Evolutionary conservation across 2,113 vertebrate species (phyloP).

Genomic region (Pagrus major): DNA sequence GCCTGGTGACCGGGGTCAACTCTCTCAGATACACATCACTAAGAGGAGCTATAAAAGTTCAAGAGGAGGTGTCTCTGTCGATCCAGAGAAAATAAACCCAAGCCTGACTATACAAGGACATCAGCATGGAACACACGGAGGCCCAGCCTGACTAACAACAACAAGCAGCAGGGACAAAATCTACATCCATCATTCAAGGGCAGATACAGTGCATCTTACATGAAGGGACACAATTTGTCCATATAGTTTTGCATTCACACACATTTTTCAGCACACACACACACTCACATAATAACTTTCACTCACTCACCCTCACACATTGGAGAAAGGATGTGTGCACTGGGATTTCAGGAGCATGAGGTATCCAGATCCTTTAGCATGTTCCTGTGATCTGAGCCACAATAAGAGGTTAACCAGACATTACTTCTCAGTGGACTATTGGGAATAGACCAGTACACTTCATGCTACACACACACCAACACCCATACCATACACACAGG

Average conservation of each 20-base stretch:
- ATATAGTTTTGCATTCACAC: slow-evolving; percentile 45
- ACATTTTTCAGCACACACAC: slow-evolving; percentile 32
- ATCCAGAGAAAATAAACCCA: slow-evolving; percentile 83
- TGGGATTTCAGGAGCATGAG: slow-evolving; percentile 50
- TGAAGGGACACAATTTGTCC: slow-evolving; percentile 61
- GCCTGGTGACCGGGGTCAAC: slow-evolving; percentile 79
- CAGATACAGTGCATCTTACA: slow-evolving; percentile 68
- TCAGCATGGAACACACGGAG: slow-evolving; percentile 77
- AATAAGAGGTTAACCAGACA: slow-evolving; percentile 72
- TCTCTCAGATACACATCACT: slow-evolving; percentile 82
- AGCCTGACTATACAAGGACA: slow-evolving; percentile 81
- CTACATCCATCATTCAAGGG: slow-evolving; percentile 78
- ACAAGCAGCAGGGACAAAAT: slow-evolving; percentile 80
- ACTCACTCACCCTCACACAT: slow-evolving; percentile 34
- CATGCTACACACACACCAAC: slow-evolving; percentile 29
- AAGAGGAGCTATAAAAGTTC: slow-evolving; percentile 83
- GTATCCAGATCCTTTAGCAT: slow-evolving; percentile 41
- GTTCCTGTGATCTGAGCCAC: slow-evolving; percentile 59
- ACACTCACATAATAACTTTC: slow-evolving; percentile 32
- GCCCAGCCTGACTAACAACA: slow-evolving; percentile 71
- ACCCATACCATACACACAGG: slow-evolving; percentile 31
- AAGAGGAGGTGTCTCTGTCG: slow-evolving; percentile 83
- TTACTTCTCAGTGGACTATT: slow-evolving; percentile 44
- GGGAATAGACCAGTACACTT: slow-evolving; percentile 28
- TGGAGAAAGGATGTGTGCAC: slow-evolving; percentile 53